Conservation (phyloP, 1,140 invertebrate genomes). For the Drosophila oshimai region DNA sequence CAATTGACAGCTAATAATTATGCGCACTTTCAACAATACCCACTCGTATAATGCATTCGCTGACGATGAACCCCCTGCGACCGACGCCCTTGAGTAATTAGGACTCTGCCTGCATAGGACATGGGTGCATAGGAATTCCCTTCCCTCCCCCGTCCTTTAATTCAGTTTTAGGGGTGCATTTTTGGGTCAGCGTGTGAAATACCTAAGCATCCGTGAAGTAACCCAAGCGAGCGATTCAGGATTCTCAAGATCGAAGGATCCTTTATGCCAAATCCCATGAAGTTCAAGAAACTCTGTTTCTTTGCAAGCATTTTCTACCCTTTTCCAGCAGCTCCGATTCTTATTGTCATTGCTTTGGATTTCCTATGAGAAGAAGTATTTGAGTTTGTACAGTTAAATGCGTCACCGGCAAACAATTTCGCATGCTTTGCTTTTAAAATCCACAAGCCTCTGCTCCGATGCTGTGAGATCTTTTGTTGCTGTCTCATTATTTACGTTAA, state of each 20-base stretch:
- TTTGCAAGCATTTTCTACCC: conserved; percentile 39
- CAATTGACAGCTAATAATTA: conserved; percentile 79
- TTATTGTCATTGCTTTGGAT: conserved; percentile 16
- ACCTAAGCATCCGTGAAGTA: conserved; percentile 27
- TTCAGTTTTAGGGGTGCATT: conserved; percentile 54
- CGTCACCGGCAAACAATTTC: conserved; percentile 16
- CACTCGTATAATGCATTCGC: conserved; percentile 6
- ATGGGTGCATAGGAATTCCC: conserved; percentile 65
- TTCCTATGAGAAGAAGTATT: conserved; percentile 1
- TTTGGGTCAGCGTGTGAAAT: conserved; percentile 59
- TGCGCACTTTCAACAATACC: conserved; percentile 25
- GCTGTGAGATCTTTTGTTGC: conserved; percentile 43
- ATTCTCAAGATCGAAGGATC: conserved; percentile 23
- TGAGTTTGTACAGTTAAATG: conserved; percentile 12
- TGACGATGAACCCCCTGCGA: neutral
- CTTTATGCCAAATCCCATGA: conserved; percentile 37
- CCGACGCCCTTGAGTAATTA: conserved; percentile 12
- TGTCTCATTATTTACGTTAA: conserved; percentile 38
- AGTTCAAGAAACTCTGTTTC: conserved; percentile 27
- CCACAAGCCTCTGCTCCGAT: neutral
- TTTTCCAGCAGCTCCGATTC: conserved; percentile 13
- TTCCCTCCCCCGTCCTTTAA: neutral
- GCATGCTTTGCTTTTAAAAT: conserved; percentile 21
- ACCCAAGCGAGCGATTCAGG: conserved; percentile 12
- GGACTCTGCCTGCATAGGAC: conserved; percentile 45